Conservation (phyloP, 2,797 vertebrate species). For the Bucorvus abyssinicus region DNA sequence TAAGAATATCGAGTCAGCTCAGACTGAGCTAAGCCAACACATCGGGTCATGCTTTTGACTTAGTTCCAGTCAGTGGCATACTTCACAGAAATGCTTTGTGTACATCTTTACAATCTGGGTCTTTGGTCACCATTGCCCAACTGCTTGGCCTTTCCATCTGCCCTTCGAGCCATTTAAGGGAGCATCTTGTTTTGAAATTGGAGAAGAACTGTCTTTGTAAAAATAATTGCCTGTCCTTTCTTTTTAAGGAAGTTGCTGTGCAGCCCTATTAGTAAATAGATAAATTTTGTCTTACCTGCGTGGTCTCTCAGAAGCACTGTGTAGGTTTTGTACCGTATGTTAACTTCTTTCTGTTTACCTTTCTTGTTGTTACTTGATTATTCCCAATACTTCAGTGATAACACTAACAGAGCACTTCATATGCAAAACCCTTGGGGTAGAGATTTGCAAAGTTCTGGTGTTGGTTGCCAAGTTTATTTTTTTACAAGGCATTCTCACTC, state of each 20-base stretch:
- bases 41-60: neutral
- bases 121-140: conserved; percentile 21
- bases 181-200: neutral
- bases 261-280: neutral
- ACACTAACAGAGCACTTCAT: conserved; percentile 41
- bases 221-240: neutral
- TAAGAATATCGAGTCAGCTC: neutral
- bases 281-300: neutral
- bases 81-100: neutral
- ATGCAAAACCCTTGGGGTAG: conserved; percentile 41
- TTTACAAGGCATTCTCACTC: neutral
- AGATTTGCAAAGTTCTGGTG: conserved; percentile 37
- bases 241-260: neutral
- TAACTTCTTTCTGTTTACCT: conserved; percentile 14
- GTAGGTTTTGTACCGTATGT: no score
- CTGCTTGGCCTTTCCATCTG: neutral
- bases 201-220: neutral
- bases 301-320: neutral
- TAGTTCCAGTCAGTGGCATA: neutral
- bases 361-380: conserved; percentile 35
- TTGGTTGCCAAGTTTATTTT: conserved; percentile 27
- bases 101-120: neutral
- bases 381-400: conserved; percentile 48
- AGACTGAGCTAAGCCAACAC: neutral
- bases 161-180: neutral